These are phyloP conservation scores for Pachyramphus minor DNA, from an alignment of 2,113 vertebrate genomes.

Conservation along the genomic window DNA sequence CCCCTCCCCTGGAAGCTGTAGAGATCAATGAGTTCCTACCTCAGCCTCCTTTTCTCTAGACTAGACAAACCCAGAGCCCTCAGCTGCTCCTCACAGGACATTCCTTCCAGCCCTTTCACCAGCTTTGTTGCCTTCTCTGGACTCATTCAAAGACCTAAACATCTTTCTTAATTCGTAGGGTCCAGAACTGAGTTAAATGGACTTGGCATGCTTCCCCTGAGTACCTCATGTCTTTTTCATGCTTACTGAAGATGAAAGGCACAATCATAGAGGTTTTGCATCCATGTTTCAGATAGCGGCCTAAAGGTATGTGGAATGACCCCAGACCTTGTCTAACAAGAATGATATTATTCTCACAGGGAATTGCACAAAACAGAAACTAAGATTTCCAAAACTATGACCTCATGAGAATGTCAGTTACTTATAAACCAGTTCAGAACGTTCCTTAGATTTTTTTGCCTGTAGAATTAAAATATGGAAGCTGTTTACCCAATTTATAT, in stretches of 20 bases:
- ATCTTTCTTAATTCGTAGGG: not conserved
- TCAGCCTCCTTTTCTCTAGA: not conserved
- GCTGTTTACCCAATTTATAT: not conserved
- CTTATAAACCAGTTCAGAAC: not conserved
- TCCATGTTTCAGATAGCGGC: not conserved
- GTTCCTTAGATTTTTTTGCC: not conserved
- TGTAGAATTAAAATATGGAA: not conserved
- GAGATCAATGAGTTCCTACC: not conserved
- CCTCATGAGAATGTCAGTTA: not conserved
- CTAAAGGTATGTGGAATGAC: not conserved
- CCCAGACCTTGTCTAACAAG: not conserved
- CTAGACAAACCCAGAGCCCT: not conserved
- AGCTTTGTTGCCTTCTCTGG: not conserved
- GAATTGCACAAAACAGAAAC: not conserved
- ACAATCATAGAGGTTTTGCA: not conserved
- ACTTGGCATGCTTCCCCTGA: not conserved
- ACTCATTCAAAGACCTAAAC: not conserved
- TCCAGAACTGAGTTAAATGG: not conserved
- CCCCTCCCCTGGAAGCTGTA: not conserved
- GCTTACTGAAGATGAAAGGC: not conserved
- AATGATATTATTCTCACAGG: not conserved
- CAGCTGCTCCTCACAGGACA: not conserved
- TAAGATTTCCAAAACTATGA: not conserved
- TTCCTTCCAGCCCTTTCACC: not conserved
- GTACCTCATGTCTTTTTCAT: not conserved